Evolutionary conservation across 2,797 vertebrate genomes (phyloP).

Genomic region (Sebastes reedi): DNA sequence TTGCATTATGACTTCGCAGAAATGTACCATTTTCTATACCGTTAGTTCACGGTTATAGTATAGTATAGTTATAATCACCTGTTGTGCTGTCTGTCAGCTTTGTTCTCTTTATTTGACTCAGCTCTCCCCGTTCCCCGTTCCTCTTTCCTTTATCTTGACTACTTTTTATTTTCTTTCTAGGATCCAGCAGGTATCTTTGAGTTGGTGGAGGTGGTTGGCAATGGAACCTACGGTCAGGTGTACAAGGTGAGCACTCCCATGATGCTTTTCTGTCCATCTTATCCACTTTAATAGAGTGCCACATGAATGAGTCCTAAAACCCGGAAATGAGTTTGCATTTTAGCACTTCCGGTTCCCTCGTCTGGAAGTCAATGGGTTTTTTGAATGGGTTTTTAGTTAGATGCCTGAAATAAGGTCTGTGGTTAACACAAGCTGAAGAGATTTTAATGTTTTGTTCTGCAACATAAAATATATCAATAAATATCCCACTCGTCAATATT

Average conservation of each 20-base stretch:
- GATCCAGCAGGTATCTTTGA: slow-evolving; percentile 93
- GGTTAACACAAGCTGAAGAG: too few species aligned
- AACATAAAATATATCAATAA: too few species aligned
- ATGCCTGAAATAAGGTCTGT: too few species aligned
- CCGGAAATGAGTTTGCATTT: too few species aligned
- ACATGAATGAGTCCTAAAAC: too few species aligned
- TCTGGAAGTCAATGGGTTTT: too few species aligned
- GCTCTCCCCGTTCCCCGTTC: not conserved
- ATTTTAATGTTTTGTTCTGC: too few species aligned
- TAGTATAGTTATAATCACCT: not conserved
- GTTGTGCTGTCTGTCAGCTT: not conserved
- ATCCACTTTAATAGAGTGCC: too few species aligned
- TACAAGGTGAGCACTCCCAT: slow-evolving; percentile 84
- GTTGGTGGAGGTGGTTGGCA: slow-evolving; percentile 91
- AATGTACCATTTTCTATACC: not conserved
- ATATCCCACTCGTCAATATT: too few species aligned
- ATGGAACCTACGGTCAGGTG: slow-evolving; percentile 92
- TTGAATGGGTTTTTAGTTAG: too few species aligned
- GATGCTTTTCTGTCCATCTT: not conserved
- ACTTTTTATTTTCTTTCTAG: slow-evolving; percentile 37
- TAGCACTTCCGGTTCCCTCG: too few species aligned
- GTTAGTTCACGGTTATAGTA: not conserved
- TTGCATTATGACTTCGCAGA: not conserved
- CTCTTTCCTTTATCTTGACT: not conserved
- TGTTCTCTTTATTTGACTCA: not conserved